These are phyloP conservation scores for Scaptomyza reducta DNA, from an alignment of 2,888 invertebrate genomes.

Conservation along the genomic window DNA sequence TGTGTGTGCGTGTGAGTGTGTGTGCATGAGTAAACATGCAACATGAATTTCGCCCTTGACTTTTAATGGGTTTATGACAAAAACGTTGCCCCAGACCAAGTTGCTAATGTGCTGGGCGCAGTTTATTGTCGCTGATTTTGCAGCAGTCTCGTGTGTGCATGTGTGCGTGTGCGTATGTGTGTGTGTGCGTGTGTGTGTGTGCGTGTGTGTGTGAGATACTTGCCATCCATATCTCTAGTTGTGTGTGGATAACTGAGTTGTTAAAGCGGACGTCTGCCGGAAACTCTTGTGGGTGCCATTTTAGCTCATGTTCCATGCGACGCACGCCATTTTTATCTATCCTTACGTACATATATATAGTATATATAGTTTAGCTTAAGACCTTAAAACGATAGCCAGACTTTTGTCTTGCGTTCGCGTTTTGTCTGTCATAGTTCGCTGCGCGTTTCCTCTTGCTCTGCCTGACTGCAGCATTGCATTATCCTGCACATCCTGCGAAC, in stretches of 20 bases:
- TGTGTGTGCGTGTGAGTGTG: constrained; percentile 23
- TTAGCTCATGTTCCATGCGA: constrained; percentile 70
- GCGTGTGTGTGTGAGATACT: constrained; percentile 4
- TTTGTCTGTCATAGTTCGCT: constrained; percentile 52
- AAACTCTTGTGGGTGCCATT: constrained; percentile 78
- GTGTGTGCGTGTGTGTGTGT: constrained; percentile 4
- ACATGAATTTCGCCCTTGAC: constrained; percentile 81
- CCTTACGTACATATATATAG: too few relatives aligned
- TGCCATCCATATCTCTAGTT: constrained; percentile 1
- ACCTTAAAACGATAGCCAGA: constrained; percentile 43
- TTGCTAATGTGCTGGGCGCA: constrained; percentile 64
- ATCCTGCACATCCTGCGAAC: constrained; percentile 34
- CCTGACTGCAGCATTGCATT: constrained; percentile 35
- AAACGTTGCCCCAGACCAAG: constrained; percentile 50
- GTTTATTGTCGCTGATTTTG: constrained; percentile 50
- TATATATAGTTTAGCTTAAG: constrained; percentile 26
- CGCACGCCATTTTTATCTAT: constrained; percentile 64
- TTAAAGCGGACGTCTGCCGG: constrained; percentile 74
- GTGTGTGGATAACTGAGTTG: constrained; percentile 65
- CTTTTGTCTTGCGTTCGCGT: constrained; percentile 39
- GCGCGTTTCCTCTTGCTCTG: constrained; percentile 23
- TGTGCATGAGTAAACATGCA: constrained; percentile 71
- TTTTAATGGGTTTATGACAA: constrained; percentile 81
- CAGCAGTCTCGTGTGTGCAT: constrained; percentile 14
- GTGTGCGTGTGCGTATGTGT: constrained; percentile 10